Evolutionary conservation across 2,888 invertebrate genomes (phyloP).

Genomic region (Subacronicta megacephala): DNA sequence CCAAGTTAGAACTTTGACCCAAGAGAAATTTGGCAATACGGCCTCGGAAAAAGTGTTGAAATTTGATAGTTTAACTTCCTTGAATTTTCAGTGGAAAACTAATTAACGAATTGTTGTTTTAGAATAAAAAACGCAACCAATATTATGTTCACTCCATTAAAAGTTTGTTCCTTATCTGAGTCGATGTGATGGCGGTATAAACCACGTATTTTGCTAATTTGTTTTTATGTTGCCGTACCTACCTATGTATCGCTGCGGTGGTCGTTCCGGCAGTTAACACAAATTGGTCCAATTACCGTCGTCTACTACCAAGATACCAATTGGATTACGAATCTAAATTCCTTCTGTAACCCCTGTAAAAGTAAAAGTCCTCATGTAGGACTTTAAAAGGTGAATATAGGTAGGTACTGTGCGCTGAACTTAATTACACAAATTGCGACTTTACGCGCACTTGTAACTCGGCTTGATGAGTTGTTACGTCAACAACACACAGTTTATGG

Average conservation of each 20-base stretch:
- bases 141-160: conserved; percentile 31
- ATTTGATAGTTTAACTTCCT: conserved; percentile 16
- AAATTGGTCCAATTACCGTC: conserved; percentile 77
- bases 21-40: neutral
- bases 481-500: conserved; percentile 74
- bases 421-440: conserved; percentile 51
- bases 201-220: conserved; percentile 55
- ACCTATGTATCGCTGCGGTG: conserved; percentile 59
- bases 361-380: conserved; percentile 57
- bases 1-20: neutral
- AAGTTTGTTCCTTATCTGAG: conserved; percentile 44
- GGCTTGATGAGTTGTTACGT: conserved; percentile 67
- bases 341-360: conserved; percentile 56
- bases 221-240: conserved; percentile 51
- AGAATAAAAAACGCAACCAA: conserved; percentile 27
- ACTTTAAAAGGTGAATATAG: conserved; percentile 23
- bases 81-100: conserved; percentile 29
- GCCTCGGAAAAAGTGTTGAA: conserved; percentile 2
- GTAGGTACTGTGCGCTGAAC: conserved; percentile 29
- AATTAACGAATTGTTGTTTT: conserved; percentile 23
- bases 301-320: conserved; percentile 70
- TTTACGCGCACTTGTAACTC: conserved; percentile 47
- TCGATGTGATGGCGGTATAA: conserved; percentile 26
- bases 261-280: conserved; percentile 72
- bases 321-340: conserved; percentile 75